Evolutionary conservation across 35 echinoderm and acorn worm genomes (phyloP), one percentile per base, ranked within the genome.

Genomic region (Ptychodera flava): DNA sequence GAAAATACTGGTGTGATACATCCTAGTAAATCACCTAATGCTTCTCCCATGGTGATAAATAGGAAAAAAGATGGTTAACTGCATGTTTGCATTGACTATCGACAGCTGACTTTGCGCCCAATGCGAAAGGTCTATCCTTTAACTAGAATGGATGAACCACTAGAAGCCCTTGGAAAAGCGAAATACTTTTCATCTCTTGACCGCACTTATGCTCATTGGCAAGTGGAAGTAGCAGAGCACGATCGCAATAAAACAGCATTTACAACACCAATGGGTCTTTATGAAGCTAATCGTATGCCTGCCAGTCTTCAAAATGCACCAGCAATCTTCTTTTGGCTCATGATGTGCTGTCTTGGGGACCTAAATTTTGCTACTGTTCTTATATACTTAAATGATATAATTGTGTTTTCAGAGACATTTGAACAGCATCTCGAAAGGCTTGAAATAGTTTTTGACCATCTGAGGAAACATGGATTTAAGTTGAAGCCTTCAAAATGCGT

Each of bases 211-310:
- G 82, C 75, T 28, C 80, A 90, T 38, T 90, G 82, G 82, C 89
- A 90, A 36, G 85, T 91, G 12, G 53, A 91, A 53, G 36, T 87
- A 27, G 78, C 34, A 37, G 90, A 91, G 29, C 31, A 91, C 31
- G 79, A 93, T 80, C 53, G 35, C 16, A 28, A 53, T 1, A 94
- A 94, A 77, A 95, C 93, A 77, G 90, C 90, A 16, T 95, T 95
- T 83, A 85, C 87, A 10, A 95, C 90, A 32, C 86, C 37, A 1
- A 80, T 91, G 77, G 90, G 85, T 16, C 33, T 91, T 29, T 89
- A 32, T 78, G 80, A 91, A 38, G 91, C 77, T 82, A 34, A 83
- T 0, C 34, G 83, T 15, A 85, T 95, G 85, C 93, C 86, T 0
- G 86, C 87, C 36, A 85, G 85, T 27, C 78, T 87, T 1, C 31